Evolutionary conservation across 1,140 invertebrate genomes (phyloP), one percentile per base, ranked within the genome.

Genomic region (Meloidogyne hapla): DNA sequence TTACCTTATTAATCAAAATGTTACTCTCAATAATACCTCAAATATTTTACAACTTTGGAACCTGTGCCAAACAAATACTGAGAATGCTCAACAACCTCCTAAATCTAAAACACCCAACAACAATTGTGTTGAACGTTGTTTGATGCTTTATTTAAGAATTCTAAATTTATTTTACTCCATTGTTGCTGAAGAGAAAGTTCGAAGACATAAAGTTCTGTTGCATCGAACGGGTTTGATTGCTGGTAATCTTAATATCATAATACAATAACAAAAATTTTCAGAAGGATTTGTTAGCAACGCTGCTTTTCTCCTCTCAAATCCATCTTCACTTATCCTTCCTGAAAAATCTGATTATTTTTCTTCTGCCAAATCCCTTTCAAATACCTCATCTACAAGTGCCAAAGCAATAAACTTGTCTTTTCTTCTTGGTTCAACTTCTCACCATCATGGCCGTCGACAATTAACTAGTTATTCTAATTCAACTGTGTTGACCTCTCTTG

Each of bases 161-260:
- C 25, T 78, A 48, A 78, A 78, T 56, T 72, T 80, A 33, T 78
- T 66, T 40, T 79, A 78, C n/a, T 72, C 77, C 12, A 78, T 78
- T 28, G 56, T 78, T 28, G 77, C 77, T 26, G 77, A 78, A 40
- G 77, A 78, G 68, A 77, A 79, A 13, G 62, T 63, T 18, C 66
- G 33, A 40, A 63, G 15, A 48, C 71, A 18, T 33, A 33, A 23
- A 56, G 9, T 38, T 56, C 26, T 23, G 68, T 23, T 42, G 13
- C 63, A 23, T 65, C 62, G 23, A 64, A 28, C 71, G n/a, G 48
- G 9, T 63, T 33, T 64, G n/a, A 63, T 64, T 9, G 69, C 69
- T 64, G 71, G 71, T 73, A 18, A 56, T 26, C 0, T 13, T 40
- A 23, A 25, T 73, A 25, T n/a, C 9, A 28, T 23, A 25, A 1